Conservation (phyloP, 2,113 vertebrate species). For the Sclerurus mexicanus region DNA sequence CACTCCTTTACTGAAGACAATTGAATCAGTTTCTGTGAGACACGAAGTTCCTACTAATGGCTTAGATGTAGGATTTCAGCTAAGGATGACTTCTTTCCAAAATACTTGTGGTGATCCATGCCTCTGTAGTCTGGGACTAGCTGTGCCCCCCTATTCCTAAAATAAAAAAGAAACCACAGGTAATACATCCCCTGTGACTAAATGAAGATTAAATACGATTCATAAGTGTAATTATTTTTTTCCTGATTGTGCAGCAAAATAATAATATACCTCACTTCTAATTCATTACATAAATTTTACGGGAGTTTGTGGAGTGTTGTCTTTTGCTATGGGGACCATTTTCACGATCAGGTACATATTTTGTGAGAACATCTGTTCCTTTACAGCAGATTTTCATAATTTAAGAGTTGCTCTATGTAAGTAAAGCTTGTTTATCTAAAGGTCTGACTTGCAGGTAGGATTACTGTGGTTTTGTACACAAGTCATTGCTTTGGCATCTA, state of each 20-base stretch:
- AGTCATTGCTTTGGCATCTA: constrained; percentile 1
- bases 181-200: neutral
- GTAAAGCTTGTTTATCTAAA: neutral
- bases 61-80: neutral
- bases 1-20: neutral
- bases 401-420: neutral
- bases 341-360: neutral
- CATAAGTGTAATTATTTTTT: neutral
- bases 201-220: neutral
- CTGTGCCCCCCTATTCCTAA: neutral
- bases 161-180: neutral
- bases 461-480: neutral
- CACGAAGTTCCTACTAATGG: neutral
- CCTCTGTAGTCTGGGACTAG: neutral
- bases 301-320: neutral
- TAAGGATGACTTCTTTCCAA: neutral
- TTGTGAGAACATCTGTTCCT: neutral
- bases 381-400: constrained; percentile 1
- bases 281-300: neutral
- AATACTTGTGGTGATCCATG: neutral
- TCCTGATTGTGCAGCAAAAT: neutral
- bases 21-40: neutral
- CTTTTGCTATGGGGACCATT: neutral
- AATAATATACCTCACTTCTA: neutral
- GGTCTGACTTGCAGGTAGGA: constrained; percentile 37